phyloP scores from a whole-genome alignment of 1,140 invertebrate genomes.

The Dendroctonus ponderosae region DNA sequence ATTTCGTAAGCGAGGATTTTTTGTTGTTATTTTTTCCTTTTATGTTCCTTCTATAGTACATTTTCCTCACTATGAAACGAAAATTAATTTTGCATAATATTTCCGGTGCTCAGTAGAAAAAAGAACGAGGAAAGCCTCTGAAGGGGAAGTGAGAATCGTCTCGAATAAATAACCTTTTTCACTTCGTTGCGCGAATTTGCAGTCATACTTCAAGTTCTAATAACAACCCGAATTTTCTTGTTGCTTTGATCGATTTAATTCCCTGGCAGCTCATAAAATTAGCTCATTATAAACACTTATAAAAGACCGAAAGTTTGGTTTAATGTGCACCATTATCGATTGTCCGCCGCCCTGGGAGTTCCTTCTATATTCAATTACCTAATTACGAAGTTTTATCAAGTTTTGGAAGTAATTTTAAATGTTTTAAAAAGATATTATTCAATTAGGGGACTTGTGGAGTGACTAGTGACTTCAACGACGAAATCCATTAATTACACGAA shows the following conservation, averaged over 20 bases:
- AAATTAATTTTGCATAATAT: conserved; percentile 11
- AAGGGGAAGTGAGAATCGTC: conserved; percentile 2
- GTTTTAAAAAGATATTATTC: conserved; percentile 38
- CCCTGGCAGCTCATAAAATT: too few relatives aligned
- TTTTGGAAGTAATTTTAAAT: conserved; percentile 38
- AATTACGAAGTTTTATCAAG: conserved; percentile 41
- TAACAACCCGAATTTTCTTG: too few relatives aligned
- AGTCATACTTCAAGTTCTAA: too few relatives aligned
- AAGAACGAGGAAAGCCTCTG: not conserved
- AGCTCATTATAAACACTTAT: not conserved
- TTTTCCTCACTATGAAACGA: conserved; percentile 2
- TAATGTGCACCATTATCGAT: conserved; percentile 26
- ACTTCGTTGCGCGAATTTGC: not conserved
- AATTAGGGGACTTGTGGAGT: conserved; percentile 29
- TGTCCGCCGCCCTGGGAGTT: conserved; percentile 9
- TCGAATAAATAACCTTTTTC: conserved; percentile 7
- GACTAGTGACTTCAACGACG: conserved; percentile 17
- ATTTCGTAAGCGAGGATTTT: too few relatives aligned
- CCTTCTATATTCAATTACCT: conserved; percentile 36
- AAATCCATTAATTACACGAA: conserved; percentile 26
- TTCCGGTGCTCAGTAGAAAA: not conserved
- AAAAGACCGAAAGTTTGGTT: conserved; percentile 6
- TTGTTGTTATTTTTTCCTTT: too few relatives aligned
- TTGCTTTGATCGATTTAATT: too few relatives aligned
- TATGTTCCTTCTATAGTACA: too few relatives aligned